These are phyloP conservation scores for Hetaerina titia DNA, from an alignment of 2,888 invertebrate species.

Conservation along the genomic window DNA sequence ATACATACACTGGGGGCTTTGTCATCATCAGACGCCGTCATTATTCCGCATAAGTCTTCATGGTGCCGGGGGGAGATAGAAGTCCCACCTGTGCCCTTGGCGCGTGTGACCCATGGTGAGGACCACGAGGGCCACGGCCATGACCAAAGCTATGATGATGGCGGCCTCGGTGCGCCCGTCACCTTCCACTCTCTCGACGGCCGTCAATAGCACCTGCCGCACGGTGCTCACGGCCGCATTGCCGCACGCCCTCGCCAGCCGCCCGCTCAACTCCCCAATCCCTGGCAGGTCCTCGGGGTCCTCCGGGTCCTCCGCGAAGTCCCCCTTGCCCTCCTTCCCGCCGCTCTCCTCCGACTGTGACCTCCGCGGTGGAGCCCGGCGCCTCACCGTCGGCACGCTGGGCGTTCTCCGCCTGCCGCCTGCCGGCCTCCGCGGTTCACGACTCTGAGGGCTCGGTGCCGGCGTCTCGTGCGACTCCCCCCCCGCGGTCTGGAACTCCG, in stretches of 20 bases:
- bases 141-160: conserved; percentile 46
- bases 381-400: background rate
- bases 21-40: background rate
- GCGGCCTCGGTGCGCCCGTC: conserved; percentile 47
- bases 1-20: background rate
- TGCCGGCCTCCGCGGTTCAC: background rate
- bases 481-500: conserved; percentile 36
- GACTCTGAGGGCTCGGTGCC: background rate
- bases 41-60: background rate
- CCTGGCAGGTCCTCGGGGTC: conserved; percentile 30
- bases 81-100: conserved; percentile 45
- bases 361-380: background rate
- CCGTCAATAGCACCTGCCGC: conserved; percentile 34
- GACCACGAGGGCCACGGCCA: conserved; percentile 51
- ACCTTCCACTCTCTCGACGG: conserved; percentile 50
- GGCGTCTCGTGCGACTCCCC: background rate
- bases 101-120: conserved; percentile 49
- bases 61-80: conserved; percentile 41
- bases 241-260: conserved; percentile 39
- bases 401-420: background rate
- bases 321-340: background rate
- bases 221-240: conserved; percentile 16
- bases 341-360: background rate
- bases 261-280: conserved; percentile 38
- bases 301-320: conserved; percentile 3